phyloP scores from a whole-genome alignment of 2,888 invertebrate species.

The Euphydryas editha region DNA sequence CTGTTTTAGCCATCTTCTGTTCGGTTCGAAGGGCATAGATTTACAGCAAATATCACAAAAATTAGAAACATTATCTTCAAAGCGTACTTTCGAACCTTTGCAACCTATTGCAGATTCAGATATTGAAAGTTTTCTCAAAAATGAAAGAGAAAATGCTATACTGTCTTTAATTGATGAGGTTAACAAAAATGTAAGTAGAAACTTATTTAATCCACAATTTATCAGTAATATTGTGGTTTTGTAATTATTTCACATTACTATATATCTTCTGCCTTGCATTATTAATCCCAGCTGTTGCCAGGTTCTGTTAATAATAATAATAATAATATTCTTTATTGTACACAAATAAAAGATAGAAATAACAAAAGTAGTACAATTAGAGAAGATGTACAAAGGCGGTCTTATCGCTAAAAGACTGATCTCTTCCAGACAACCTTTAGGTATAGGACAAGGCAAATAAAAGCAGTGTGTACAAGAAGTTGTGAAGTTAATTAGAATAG shows the following conservation, averaged over 20 bases:
- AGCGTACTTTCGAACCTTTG: constrained; percentile 93
- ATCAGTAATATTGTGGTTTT: neutral
- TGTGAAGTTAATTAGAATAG: too few species aligned
- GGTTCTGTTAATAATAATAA: too few species aligned
- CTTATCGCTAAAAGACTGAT: too few species aligned
- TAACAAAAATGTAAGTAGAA: constrained; percentile 88
- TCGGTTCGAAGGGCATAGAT: constrained; percentile 96
- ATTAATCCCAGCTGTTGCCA: too few species aligned
- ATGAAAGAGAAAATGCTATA: constrained; percentile 97
- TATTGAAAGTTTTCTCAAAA: constrained; percentile 94
- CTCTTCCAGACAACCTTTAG: too few species aligned
- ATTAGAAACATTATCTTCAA: constrained; percentile 93
- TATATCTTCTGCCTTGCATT: neutral
- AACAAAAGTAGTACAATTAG: too few species aligned
- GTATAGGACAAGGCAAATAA: too few species aligned
- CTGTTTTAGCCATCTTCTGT: constrained; percentile 88
- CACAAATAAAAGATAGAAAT: too few species aligned
- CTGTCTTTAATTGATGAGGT: constrained; percentile 95
- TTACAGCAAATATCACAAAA: constrained; percentile 96
- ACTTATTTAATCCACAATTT: neutral
- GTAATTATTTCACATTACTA: neutral
- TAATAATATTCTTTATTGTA: too few species aligned
- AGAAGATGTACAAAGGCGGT: too few species aligned
- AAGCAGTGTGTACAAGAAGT: too few species aligned
- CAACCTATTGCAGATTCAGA: constrained; percentile 96